A percentile compares a stretch with the other conserved stretches of the same genome.
These are phyloP conservation scores for Plectrocnemia conspersa DNA, from an alignment of 1,140 invertebrate species.

Conservation along the genomic window DNA sequence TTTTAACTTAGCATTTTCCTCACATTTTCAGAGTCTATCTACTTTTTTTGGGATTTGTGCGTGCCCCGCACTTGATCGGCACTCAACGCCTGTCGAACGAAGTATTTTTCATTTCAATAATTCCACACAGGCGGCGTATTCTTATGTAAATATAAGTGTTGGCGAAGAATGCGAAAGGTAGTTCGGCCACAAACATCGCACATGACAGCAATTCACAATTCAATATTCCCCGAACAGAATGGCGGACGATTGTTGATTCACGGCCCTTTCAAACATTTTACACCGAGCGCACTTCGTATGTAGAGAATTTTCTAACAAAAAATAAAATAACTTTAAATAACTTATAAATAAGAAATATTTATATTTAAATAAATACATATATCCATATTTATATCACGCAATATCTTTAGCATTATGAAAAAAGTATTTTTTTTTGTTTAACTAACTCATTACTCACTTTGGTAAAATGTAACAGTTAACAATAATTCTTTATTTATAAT, in stretches of 20 bases:
- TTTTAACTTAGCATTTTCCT: too few relatives aligned
- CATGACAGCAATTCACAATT: constrained; percentile 35
- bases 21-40: too few relatives aligned
- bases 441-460: too few relatives aligned
- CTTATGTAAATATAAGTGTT: constrained; percentile 33
- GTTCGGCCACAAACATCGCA: constrained; percentile 27
- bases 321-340: background rate
- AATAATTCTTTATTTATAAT: too few relatives aligned
- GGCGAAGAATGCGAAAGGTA: constrained; percentile 23
- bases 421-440: too few relatives aligned
- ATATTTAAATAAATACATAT: too few relatives aligned
- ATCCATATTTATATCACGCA: too few relatives aligned
- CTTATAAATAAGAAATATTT: background rate
- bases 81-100: constrained; percentile 2
- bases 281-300: background rate
- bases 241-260: constrained; percentile 33
- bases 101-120: constrained; percentile 31
- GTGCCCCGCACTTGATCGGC: constrained; percentile 25
- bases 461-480: too few relatives aligned
- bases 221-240: constrained; percentile 31
- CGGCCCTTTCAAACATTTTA: constrained; percentile 15
- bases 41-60: too few relatives aligned
- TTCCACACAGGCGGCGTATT: constrained; percentile 26
- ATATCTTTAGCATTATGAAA: too few relatives aligned
- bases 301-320: background rate